Evolutionary conservation across 2,888 invertebrate species (phyloP).

Genomic region (Teleogryllus oceanicus): DNA sequence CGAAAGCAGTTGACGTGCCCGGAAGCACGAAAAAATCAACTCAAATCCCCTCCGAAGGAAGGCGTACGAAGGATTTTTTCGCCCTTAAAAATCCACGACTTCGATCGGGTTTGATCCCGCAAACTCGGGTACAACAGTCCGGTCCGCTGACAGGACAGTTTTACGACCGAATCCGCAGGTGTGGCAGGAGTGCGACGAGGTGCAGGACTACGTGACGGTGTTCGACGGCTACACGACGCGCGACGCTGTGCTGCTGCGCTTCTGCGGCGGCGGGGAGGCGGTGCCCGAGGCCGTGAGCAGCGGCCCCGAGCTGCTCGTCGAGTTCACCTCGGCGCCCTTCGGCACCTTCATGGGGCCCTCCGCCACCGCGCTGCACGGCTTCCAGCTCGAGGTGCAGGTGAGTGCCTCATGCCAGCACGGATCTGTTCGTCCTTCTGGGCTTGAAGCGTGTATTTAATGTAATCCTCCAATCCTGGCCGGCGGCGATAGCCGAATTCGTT

Average conservation of each 20-base stretch:
- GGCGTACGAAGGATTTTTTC: too few relatives aligned
- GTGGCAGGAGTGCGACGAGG: conserved; percentile 83
- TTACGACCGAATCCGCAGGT: conserved; percentile 24
- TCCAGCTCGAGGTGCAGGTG: conserved; percentile 80
- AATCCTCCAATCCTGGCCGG: too few relatives aligned
- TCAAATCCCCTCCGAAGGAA: too few relatives aligned
- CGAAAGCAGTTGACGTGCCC: too few relatives aligned
- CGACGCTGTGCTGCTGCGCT: conserved; percentile 82
- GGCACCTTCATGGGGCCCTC: conserved; percentile 83
- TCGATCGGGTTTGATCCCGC: too few relatives aligned
- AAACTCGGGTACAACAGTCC: too few relatives aligned
- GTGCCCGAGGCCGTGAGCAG: conserved; percentile 83
- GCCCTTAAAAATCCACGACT: too few relatives aligned
- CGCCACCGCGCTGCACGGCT: conserved; percentile 79
- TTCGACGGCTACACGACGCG: conserved; percentile 86
- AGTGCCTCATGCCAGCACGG: conserved; percentile 35
- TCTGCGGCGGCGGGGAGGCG: conserved; percentile 78
- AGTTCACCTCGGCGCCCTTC: conserved; percentile 85
- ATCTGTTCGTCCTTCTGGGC: too few relatives aligned
- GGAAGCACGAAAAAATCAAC: too few relatives aligned
- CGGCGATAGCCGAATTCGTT: too few relatives aligned
- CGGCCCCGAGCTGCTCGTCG: conserved; percentile 82
- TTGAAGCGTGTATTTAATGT: conserved; percentile 41
- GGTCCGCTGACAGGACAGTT: too few relatives aligned
- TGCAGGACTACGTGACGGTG: conserved; percentile 81